phyloP scores from a whole-genome alignment of 2,888 invertebrate genomes.

The Tipula confusa region DNA sequence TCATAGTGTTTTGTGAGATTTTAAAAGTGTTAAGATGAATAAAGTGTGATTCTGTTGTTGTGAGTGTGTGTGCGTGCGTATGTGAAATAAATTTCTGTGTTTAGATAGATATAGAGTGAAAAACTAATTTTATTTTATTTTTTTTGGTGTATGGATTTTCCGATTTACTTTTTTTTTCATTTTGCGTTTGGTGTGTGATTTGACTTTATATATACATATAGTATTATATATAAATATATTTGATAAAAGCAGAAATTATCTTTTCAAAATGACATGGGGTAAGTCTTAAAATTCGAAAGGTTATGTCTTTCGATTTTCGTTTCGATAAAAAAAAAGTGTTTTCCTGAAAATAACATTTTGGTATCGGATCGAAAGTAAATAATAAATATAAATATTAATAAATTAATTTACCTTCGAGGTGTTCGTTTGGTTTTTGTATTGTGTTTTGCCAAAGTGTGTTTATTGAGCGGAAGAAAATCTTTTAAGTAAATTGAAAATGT shows the following conservation, averaged over 20 bases:
- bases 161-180: too few species aligned
- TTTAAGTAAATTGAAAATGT: background rate
- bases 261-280: slow-evolving; percentile 25
- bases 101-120: background rate
- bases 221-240: background rate
- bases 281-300: background rate
- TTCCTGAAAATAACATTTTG: background rate
- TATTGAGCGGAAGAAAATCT: background rate
- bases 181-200: slow-evolving; percentile 3
- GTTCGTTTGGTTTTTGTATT: background rate
- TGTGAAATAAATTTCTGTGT: too few species aligned
- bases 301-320: background rate
- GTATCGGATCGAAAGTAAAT: background rate
- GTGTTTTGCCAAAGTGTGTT: background rate
- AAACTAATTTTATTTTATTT: background rate
- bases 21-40: background rate
- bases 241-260: background rate
- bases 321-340: background rate
- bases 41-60: background rate
- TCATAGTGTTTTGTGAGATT: background rate
- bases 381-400: slow-evolving; percentile 25
- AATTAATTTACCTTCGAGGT: slow-evolving; percentile 12
- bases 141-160: background rate
- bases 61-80: background rate
- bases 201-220: background rate